Conservation (phyloP, 2,113 vertebrate species). For the Notothenia coriiceps region DNA sequence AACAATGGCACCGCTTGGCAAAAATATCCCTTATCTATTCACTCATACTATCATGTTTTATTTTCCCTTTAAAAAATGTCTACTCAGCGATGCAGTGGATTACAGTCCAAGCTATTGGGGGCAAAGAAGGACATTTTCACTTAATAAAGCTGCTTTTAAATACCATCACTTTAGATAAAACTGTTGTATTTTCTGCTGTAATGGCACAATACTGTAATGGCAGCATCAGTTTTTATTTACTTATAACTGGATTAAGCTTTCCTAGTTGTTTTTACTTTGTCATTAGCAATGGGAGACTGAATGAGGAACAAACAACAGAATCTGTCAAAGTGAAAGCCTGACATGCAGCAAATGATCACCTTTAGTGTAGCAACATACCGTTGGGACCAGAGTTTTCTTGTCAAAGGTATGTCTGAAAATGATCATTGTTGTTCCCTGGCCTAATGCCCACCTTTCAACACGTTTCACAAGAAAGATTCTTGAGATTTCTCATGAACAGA, state of each 20-base stretch:
- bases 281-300: constrained; percentile 22
- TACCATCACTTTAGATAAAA: constrained; percentile 54
- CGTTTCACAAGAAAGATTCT: background rate
- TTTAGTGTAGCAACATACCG: constrained; percentile 14
- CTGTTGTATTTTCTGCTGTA: constrained; percentile 50
- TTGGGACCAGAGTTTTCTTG: background rate
- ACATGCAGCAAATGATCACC: background rate
- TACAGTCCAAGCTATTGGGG: constrained; percentile 60
- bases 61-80: constrained; percentile 67
- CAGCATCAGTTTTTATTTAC: constrained; percentile 33
- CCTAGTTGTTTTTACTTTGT: constrained; percentile 35
- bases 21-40: constrained; percentile 67
- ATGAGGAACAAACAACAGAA: constrained; percentile 30
- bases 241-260: constrained; percentile 17
- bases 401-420: background rate
- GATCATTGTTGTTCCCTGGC: background rate
- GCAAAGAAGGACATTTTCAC: constrained; percentile 62
- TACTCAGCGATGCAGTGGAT: constrained; percentile 71
- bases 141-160: constrained; percentile 66
- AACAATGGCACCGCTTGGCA: constrained; percentile 56
- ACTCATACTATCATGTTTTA: constrained; percentile 71
- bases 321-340: constrained; percentile 26
- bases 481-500: background rate
- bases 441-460: background rate
- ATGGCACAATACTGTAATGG: constrained; percentile 28